Conservation (phyloP, 1,140 invertebrate species). For the Drosophila pallidifrons region DNA sequence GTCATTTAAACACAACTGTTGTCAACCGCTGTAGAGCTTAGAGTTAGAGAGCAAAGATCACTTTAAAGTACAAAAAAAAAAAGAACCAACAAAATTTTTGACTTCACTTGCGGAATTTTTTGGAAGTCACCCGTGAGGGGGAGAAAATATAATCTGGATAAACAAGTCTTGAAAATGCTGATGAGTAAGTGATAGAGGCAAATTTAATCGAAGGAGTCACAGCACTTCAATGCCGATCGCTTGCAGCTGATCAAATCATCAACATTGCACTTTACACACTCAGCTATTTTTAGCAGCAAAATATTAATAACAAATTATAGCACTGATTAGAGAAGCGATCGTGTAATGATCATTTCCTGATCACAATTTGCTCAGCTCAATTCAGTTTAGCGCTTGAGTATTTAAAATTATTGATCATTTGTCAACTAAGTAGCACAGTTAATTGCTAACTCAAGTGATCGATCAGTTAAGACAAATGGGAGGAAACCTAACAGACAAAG, state of each 20-base stretch:
- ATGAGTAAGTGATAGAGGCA: slow-evolving; percentile 32
- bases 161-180: background rate
- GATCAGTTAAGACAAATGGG: too few relatives aligned
- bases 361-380: background rate
- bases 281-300: too few relatives aligned
- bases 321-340: too few relatives aligned
- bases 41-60: background rate
- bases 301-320: too few relatives aligned
- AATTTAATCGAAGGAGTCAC: too few relatives aligned
- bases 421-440: too few relatives aligned
- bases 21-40: slow-evolving; percentile 2
- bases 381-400: background rate
- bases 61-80: background rate
- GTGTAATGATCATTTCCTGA: too few relatives aligned
- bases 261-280: too few relatives aligned
- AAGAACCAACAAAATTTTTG: slow-evolving; percentile 3
- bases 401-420: background rate
- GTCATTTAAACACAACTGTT: slow-evolving; percentile 4
- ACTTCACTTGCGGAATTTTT: slow-evolving; percentile 36
- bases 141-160: background rate
- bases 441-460: too few relatives aligned
- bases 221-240: too few relatives aligned
- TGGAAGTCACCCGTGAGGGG: slow-evolving; percentile 28
- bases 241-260: too few relatives aligned
- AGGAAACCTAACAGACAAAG: too few relatives aligned